phyloP scores from a whole-genome alignment of 2,888 invertebrate species.

The Scaptomyza flava region DNA sequence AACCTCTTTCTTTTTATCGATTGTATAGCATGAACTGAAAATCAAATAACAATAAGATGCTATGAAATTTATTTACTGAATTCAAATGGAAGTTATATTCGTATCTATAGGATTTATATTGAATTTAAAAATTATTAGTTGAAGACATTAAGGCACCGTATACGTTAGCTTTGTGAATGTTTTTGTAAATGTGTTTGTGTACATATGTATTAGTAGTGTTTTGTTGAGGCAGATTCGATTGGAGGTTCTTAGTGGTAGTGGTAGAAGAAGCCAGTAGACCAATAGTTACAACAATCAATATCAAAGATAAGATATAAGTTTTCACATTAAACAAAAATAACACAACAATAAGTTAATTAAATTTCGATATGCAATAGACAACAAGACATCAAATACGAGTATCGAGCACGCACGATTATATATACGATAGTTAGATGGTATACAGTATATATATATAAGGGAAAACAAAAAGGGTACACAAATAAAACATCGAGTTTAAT shows the following conservation, averaged over 20 bases:
- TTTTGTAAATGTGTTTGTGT: conserved; percentile 30
- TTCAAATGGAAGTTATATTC: conserved; percentile 5
- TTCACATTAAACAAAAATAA: conserved; percentile 48
- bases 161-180: conserved; percentile 33
- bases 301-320: conserved; percentile 43
- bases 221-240: conserved; percentile 6
- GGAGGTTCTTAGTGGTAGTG: conserved; percentile 28
- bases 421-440: conserved; percentile 54
- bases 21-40: conserved; percentile 17
- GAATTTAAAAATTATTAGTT: conserved; percentile 10
- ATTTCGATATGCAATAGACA: conserved; percentile 73
- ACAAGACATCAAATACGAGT: conserved; percentile 71
- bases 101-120: conserved; percentile 1
- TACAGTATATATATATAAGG: conserved; percentile 38
- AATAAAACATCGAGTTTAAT: conserved; percentile 60
- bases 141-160: conserved; percentile 48
- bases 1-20: conserved; percentile 15
- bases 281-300: conserved; percentile 71
- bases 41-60: conserved; percentile 9
- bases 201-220: neutral
- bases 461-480: conserved; percentile 57
- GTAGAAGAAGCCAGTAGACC: conserved; percentile 67
- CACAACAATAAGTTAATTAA: conserved; percentile 62
- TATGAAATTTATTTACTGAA: conserved; percentile 12
- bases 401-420: conserved; percentile 57